Conservation (phyloP, 2,888 invertebrate species). For the Crossocerus cetratus region DNA sequence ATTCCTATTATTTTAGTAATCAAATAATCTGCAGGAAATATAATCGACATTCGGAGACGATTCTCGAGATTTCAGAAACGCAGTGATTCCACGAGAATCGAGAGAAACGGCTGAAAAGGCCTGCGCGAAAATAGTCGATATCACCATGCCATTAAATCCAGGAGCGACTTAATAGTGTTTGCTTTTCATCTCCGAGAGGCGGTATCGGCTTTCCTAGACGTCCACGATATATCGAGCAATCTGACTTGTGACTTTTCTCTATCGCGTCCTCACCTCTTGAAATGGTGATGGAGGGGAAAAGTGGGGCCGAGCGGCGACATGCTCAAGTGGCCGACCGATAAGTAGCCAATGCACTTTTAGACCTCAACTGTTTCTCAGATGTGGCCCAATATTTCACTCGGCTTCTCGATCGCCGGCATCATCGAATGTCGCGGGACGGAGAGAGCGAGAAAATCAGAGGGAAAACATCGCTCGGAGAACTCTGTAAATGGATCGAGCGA, state of each 20-base stretch:
- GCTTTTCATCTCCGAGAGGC: conserved; percentile 28
- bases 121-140: conserved; percentile 7
- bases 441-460: no score
- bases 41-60: not conserved
- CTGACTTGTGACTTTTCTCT: conserved; percentile 30
- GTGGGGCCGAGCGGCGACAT: not conserved
- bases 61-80: conserved; percentile 13
- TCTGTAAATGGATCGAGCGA: not conserved
- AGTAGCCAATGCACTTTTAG: conserved; percentile 46
- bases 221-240: conserved; percentile 17
- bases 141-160: conserved; percentile 34
- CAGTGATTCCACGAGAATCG: no score
- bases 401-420: conserved; percentile 42
- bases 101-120: conserved; percentile 20
- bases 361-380: conserved; percentile 10
- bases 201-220: conserved; percentile 11
- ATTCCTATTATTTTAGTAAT: no score
- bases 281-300: conserved; percentile 44
- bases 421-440: not conserved
- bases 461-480: conserved; percentile 17
- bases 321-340: conserved; percentile 23
- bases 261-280: conserved; percentile 31
- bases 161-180: conserved; percentile 40
- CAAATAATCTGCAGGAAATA: no score
- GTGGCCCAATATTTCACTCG: conserved; percentile 10